Base-by-base conservation (phyloP, 2,888 invertebrate genomes). In the Pantelozetes paolii region DNA sequence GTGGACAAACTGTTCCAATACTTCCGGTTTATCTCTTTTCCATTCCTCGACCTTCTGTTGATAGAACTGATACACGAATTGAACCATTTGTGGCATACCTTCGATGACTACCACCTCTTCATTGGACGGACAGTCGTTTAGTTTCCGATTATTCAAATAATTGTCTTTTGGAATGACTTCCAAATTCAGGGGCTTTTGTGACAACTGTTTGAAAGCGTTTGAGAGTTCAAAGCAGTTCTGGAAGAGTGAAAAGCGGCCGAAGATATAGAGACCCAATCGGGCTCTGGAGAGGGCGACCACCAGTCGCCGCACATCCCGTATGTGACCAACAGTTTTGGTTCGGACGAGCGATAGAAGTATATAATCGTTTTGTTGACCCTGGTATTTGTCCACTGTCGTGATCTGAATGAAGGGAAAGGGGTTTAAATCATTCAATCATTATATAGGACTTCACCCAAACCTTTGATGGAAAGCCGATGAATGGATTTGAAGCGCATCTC, bases 321-420 rank as follows among this genome's bases (percentile, higher is more conserved):
- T 86, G 85, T 99, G 99, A 48, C 99, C 99, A n/a, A 99, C 97
- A 0, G 94, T 92, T 81, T 90, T 90, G 0, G 98, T 98, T 77
- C 97, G 87, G 28, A 99, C 99, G 67, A 99, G 84, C 0, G 98
- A 99, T 70, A 99, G 86, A 20, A 99, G 86, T 76, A 99, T 95
- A 81, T 93, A 95, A 84, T 99, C 99, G 83, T 99, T 99, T 84
- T 99, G 99, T 81, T 99, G 99, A 74, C 99, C 99, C 82, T 99
- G 99, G 83, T 96, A 99, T 82, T 98, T 97, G 84, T 99, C 99
- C 23, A 99, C 99, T 0, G 99, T 99, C 0, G 85, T 85, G 64
- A 86, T 82, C 84, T 84, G 78, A 9, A 75, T 75, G 18, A 40
- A n/a, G 13, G 9, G 20, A n/a, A n/a, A n/a, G n/a, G n/a, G n/a